Percentiles rank a stretch among this genome's conserved stretches.
Evolutionary conservation across 1,140 invertebrate species (phyloP).

Genomic region (Zaprionus taronus): DNA sequence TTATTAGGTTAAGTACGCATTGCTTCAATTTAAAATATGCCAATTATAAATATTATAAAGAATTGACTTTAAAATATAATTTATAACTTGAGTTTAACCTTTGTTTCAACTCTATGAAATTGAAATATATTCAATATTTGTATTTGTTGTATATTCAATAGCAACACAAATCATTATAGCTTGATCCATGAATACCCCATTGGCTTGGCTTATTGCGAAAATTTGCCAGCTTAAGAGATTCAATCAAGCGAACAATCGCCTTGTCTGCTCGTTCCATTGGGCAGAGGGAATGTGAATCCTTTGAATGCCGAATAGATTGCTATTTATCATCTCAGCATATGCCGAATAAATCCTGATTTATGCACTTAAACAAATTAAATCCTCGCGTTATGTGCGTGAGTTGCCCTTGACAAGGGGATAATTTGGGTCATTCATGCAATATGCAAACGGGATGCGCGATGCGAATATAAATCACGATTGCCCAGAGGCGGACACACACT

Average conservation of each 20-base stretch:
- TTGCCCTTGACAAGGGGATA: slow-evolving; percentile 30
- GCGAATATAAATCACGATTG: slow-evolving; percentile 23
- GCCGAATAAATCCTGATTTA: slow-evolving; percentile 50
- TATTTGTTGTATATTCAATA: no score
- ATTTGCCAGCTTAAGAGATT: neutral
- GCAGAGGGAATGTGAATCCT: neutral
- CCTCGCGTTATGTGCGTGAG: slow-evolving; percentile 27
- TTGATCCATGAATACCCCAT: neutral
- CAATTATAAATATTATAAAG: no score
- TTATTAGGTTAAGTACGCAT: no score
- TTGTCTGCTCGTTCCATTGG: neutral
- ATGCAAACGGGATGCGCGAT: slow-evolving; percentile 22
- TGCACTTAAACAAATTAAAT: slow-evolving; percentile 51
- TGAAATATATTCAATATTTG: no score
- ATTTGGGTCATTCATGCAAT: slow-evolving; percentile 39
- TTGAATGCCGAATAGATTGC: slow-evolving; percentile 12
- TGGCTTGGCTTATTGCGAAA: neutral
- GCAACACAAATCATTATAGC: neutral
- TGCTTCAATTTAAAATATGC: no score
- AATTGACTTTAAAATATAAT: neutral
- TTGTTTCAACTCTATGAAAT: neutral
- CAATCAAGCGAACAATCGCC: neutral
- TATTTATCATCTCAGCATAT: slow-evolving; percentile 37
- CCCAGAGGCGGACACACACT: neutral
- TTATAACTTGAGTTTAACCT: neutral